Evolutionary conservation across 2,888 invertebrate genomes (phyloP), one percentile per base, ranked within the genome.

Genomic region (Sepioteuthis lessoniana): DNA sequence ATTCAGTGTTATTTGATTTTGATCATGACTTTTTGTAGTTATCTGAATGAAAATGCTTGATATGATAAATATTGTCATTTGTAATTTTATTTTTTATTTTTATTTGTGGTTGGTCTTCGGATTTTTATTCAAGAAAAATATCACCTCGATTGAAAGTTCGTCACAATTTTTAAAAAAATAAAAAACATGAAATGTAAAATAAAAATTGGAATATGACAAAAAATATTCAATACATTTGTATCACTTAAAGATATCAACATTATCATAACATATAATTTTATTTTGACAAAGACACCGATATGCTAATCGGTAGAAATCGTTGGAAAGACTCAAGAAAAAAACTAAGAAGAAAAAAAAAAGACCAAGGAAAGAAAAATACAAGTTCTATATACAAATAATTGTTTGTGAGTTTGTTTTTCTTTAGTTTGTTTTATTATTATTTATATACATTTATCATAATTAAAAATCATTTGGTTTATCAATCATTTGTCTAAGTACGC

Each of bases 121-220:
- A 35, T 10, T 60, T 60, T 60, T 60, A 60, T 76, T n/a, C n/a
- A 76, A 76, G 35, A 76, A 76, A 76, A 76, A 76, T 76, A 76
- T 76, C 76, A 76, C 76, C n/a, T n/a, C n/a, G 35, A 76, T 76
- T 35, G 76, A 76, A 76, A 76, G 76, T 76, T 76, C 76, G 76
- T 76, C 76, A n/a, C 76, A 76, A 76, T 76, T 76, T n/a, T n/a
- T 76, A n/a, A 35, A 19, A 35, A n/a, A n/a, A 55, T 5, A 42
- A 42, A 76, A 76, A n/a, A n/a, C 7, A 76, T 76, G 10, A 2
- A n/a, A 76, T n/a, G 10, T n/a, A 35, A 76, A 76, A 76, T 2
- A n/a, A n/a, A n/a, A n/a, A 76, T 10, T 76, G 0, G 7, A 35
- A 76, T 10, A n/a, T 10, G n/a, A 76, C 10, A 76, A 76, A 76